A percentile compares a stretch with the other conserved stretches of the same genome.
Evolutionary conservation across 2,888 invertebrate genomes (phyloP).

Genomic region (Exephanes ischioxanthus): DNA sequence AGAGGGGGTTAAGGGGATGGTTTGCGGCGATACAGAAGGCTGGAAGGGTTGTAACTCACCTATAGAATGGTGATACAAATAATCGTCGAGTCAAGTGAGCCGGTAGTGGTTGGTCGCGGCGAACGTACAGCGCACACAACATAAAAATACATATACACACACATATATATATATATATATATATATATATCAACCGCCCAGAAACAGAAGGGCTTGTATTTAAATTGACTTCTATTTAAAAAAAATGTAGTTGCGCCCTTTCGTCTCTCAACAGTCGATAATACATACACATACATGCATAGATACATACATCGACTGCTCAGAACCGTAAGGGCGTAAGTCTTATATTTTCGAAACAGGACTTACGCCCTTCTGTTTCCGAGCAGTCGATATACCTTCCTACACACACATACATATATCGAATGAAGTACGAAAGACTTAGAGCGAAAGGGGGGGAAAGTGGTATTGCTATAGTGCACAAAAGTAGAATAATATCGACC

Average conservation of each 20-base stretch:
- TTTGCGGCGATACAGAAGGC: background rate
- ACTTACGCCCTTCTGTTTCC: too few species aligned
- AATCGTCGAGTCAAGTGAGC: constrained; percentile 9
- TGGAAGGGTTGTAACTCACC: constrained; percentile 11
- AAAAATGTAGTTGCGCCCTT: too few species aligned
- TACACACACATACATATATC: background rate
- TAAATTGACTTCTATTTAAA: too few species aligned
- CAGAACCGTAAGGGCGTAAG: too few species aligned
- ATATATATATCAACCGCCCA: background rate
- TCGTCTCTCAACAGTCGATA: too few species aligned
- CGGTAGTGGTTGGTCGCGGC: constrained; percentile 6
- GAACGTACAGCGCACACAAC: background rate
- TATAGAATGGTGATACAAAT: constrained; percentile 10
- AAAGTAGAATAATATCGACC: constrained; percentile 82
- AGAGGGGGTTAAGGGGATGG: background rate
- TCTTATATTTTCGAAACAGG: too few species aligned
- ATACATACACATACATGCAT: background rate
- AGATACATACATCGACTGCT: background rate
- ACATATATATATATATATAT: too few species aligned
- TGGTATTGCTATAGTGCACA: constrained; percentile 60
- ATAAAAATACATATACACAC: background rate
- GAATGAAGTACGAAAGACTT: constrained; percentile 11
- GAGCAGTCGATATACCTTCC: too few species aligned
- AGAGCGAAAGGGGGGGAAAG: constrained; percentile 35
- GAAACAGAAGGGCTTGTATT: too few species aligned